A percentile compares a stretch with the other conserved stretches of the same genome.
These are phyloP conservation scores for Lucinisca nassula DNA, from an alignment of 2,888 invertebrate genomes.

Conservation along the genomic window DNA sequence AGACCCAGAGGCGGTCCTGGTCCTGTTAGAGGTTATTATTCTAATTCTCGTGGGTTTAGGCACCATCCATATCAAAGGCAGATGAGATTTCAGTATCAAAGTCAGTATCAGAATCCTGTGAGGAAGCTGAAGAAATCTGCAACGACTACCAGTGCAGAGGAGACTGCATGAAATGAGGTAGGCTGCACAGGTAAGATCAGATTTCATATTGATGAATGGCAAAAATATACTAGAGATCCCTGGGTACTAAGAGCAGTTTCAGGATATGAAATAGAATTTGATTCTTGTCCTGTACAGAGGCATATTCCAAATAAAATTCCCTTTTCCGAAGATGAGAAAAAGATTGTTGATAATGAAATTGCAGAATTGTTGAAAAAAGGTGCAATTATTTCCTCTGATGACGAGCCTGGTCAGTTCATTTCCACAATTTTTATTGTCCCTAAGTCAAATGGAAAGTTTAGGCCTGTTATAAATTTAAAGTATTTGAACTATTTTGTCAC, in stretches of 20 bases:
- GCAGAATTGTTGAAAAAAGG: neutral
- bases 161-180: neutral
- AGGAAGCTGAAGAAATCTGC: neutral
- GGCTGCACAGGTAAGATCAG: neutral
- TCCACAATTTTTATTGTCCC: slow-evolving; percentile 40
- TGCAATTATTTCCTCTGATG: neutral
- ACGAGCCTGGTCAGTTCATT: slow-evolving; percentile 22
- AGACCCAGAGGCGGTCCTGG: too few species aligned
- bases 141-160: neutral
- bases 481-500: slow-evolving; percentile 31
- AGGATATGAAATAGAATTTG: slow-evolving; percentile 8
- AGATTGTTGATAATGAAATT: neutral
- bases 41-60: too few species aligned
- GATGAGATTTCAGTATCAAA: too few species aligned
- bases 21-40: too few species aligned
- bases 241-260: neutral
- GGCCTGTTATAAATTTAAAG: slow-evolving; percentile 41
- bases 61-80: too few species aligned
- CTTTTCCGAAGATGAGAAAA: neutral
- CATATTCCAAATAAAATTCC: neutral
- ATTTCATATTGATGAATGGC: neutral
- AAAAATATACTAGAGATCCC: neutral
- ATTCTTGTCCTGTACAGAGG: neutral
- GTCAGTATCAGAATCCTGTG: too few species aligned
- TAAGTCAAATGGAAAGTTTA: slow-evolving; percentile 36